phyloP scores from a whole-genome alignment of 2,113 vertebrate genomes.

The Pelecanoides urinatrix region DNA sequence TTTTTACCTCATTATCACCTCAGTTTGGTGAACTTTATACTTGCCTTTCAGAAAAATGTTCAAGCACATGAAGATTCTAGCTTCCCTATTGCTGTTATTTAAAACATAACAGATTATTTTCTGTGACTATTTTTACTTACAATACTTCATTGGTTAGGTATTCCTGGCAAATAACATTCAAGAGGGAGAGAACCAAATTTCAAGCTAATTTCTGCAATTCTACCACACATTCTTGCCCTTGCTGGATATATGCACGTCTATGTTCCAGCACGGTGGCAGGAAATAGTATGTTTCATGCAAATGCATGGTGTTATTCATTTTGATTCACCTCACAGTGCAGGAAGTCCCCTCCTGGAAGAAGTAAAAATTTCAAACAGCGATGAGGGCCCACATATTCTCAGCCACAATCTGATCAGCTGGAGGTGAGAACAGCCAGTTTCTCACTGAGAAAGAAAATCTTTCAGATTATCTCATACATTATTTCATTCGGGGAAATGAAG shows the following conservation, averaged over 20 bases:
- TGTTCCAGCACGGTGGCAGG: not conserved
- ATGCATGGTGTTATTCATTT: not conserved
- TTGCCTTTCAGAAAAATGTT: not conserved
- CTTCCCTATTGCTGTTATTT: not conserved
- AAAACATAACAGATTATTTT: not conserved
- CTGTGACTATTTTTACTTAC: not conserved
- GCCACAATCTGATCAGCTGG: not conserved
- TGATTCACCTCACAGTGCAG: not conserved
- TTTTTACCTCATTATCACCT: not conserved
- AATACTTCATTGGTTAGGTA: not conserved
- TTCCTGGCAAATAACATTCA: not conserved
- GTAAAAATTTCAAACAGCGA: not conserved
- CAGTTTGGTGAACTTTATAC: not conserved
- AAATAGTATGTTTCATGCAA: not conserved
- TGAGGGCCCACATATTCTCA: not conserved
- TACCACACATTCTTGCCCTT: not conserved
- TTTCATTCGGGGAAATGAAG: not conserved
- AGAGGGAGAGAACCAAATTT: not conserved
- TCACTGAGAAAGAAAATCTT: not conserved
- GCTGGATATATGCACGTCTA: not conserved
- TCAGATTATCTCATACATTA: not conserved
- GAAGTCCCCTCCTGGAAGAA: not conserved
- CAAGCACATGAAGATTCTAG: not conserved
- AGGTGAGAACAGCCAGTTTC: not conserved
- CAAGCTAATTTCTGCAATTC: not conserved